Percentiles rank a stretch among this genome's conserved stretches.
phyloP scores from a whole-genome alignment of 2,797 vertebrate species.

The Schizopygopsis pylzovi region DNA sequence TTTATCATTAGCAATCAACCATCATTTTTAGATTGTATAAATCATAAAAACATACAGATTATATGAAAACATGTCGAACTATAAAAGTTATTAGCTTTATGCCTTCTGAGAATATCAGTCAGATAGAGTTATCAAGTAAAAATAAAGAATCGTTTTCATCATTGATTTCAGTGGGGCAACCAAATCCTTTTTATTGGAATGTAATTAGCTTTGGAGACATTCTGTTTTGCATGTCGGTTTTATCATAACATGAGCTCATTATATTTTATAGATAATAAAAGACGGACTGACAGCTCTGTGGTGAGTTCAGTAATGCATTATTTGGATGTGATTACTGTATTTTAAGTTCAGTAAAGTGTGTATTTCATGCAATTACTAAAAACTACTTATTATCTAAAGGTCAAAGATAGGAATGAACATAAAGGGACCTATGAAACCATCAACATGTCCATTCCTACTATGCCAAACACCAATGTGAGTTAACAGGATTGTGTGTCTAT shows the following conservation, averaged over 20 bases:
- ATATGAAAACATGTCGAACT: neutral
- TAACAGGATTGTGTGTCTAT: neutral
- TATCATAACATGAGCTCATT: neutral
- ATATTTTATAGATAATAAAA: neutral
- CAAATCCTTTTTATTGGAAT: neutral
- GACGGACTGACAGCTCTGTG: neutral
- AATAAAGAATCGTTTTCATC: neutral
- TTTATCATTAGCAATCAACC: neutral
- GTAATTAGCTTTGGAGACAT: neutral
- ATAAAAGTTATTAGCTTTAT: neutral
- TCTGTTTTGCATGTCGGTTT: neutral
- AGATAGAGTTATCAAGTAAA: neutral
- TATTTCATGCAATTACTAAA: neutral
- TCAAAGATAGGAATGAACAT: neutral
- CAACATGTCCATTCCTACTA: neutral
- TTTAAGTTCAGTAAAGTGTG: neutral
- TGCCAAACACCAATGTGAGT: neutral
- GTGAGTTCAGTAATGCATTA: neutral
- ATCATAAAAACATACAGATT: neutral
- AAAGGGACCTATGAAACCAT: constrained; percentile 8
- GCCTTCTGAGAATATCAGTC: neutral
- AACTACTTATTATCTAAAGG: neutral
- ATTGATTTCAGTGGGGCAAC: neutral
- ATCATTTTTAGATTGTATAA: neutral
- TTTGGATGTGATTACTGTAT: neutral